phyloP scores from a whole-genome alignment of 2,797 vertebrate genomes.

The Clamator glandarius region DNA sequence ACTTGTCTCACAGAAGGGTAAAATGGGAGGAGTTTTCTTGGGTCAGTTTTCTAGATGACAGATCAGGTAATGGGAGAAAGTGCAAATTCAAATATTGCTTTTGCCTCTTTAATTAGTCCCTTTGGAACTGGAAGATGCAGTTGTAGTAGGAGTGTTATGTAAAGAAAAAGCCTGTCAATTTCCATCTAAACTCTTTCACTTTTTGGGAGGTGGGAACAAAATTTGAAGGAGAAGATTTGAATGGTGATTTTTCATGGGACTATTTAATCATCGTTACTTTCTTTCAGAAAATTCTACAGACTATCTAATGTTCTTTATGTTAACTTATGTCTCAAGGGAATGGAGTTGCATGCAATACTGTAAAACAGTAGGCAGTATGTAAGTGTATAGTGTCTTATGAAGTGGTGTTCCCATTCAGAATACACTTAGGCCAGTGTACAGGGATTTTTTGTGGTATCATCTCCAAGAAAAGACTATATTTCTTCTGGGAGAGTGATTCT shows the following conservation, averaged over 20 bases:
- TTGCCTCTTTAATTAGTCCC: slow-evolving; percentile 17
- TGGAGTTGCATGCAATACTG: neutral
- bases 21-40: neutral
- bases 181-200: neutral
- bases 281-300: neutral
- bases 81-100: neutral
- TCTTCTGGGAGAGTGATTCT: neutral
- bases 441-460: neutral
- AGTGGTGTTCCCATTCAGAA: neutral
- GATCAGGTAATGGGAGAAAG: neutral
- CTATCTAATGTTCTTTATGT: neutral
- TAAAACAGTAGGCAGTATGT: neutral
- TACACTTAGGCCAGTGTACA: neutral
- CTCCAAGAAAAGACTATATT: neutral
- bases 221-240: neutral
- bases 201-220: neutral
- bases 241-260: neutral
- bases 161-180: neutral
- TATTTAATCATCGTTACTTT: neutral
- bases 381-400: neutral
- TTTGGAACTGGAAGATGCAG: neutral
- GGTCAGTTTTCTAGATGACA: neutral
- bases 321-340: neutral
- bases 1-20: neutral
- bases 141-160: neutral